Conservation (phyloP, 2,113 vertebrate species). For the Pygoscelis antarcticus region DNA sequence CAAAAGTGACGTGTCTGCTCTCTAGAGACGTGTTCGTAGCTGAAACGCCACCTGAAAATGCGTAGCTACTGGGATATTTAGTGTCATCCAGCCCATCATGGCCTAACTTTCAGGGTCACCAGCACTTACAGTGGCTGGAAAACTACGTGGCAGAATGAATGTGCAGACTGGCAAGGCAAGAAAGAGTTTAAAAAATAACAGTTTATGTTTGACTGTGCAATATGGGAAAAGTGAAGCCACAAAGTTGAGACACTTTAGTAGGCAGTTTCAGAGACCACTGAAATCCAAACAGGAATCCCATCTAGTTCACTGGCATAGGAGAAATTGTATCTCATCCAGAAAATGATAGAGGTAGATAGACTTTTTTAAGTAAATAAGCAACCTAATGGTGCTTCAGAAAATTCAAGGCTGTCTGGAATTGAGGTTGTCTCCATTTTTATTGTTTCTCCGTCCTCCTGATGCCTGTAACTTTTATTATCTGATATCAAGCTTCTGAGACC, state of each 20-base stretch:
- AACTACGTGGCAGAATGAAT: not conserved
- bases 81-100: not conserved
- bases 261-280: not conserved
- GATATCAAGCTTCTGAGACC: not conserved
- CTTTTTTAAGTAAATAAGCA: not conserved
- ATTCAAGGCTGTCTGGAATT: not conserved
- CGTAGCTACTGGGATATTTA: not conserved
- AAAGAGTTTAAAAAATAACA: not conserved
- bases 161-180: not conserved
- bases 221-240: not conserved
- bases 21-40: not conserved
- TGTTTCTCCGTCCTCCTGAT: not conserved
- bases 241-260: not conserved
- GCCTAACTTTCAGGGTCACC: not conserved
- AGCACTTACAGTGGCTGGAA: not conserved
- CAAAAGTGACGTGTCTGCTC: not conserved
- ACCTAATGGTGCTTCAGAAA: not conserved
- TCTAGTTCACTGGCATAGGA: not conserved
- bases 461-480: not conserved
- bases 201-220: not conserved
- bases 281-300: slow-evolving; percentile 5
- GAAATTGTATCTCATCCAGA: not conserved
- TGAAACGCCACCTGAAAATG: not conserved
- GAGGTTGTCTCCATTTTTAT: not conserved
- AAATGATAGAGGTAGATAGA: not conserved